These are phyloP conservation scores for Chlorocebus sabaeus DNA, from an alignment of 2,113 vertebrate species.

Conservation along the genomic window DNA sequence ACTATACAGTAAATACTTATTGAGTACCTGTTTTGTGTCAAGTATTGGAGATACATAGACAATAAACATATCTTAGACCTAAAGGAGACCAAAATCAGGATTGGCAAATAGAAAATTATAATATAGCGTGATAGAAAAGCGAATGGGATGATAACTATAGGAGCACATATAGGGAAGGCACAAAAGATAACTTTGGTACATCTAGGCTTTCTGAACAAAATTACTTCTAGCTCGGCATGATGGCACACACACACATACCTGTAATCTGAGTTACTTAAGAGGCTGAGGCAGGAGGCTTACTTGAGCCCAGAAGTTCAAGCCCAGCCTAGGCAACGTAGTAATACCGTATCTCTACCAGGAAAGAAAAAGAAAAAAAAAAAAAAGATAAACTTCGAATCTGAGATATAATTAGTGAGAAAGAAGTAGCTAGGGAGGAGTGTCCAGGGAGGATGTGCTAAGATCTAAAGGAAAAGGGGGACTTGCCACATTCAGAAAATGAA, in stretches of 20 bases:
- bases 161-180: background rate
- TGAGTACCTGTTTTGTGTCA: background rate
- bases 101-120: background rate
- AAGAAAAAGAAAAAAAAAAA: background rate
- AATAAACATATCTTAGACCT: background rate
- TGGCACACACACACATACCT: background rate
- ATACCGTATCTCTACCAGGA: background rate
- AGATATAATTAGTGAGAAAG: background rate
- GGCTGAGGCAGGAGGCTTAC: background rate
- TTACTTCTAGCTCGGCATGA: background rate
- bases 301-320: background rate
- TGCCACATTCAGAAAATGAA: background rate
- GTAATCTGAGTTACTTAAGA: background rate
- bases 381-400: background rate
- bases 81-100: background rate
- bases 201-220: background rate
- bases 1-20: background rate
- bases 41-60: background rate
- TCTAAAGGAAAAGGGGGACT: background rate
- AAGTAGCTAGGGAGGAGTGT: background rate
- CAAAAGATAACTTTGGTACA: background rate
- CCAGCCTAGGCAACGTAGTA: background rate
- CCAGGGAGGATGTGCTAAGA: background rate
- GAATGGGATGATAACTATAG: background rate
- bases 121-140: background rate